Conservation (phyloP, 2,888 invertebrate species). For the Tromatobia lineatoria region DNA sequence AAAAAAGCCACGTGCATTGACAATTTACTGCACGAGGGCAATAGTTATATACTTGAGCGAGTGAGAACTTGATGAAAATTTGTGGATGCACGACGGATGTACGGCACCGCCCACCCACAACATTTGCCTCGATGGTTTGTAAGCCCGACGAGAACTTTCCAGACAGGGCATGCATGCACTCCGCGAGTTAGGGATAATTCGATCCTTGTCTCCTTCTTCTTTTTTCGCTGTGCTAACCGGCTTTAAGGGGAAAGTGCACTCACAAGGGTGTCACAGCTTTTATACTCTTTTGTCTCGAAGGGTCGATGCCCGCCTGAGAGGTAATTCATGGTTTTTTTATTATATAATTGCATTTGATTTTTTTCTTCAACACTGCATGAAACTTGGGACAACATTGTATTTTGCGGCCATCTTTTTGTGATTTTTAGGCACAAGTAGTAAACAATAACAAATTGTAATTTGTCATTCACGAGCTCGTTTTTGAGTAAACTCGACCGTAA, state of each 20-base stretch:
- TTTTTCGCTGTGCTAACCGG: slow-evolving; percentile 4
- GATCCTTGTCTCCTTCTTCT: not conserved
- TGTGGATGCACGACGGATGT: slow-evolving; percentile 32
- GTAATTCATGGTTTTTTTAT: not conserved
- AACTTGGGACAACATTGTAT: not conserved
- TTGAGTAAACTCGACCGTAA: too few species aligned
- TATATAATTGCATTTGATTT: not conserved
- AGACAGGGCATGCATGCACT: slow-evolving; percentile 44
- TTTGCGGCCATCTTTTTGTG: not conserved
- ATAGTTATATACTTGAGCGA: not conserved
- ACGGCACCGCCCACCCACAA: slow-evolving; percentile 13
- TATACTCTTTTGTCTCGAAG: slow-evolving; percentile 13
- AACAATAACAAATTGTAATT: not conserved
- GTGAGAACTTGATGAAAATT: slow-evolving; percentile 41
- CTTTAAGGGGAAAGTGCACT: slow-evolving; percentile 24
- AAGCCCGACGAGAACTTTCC: slow-evolving; percentile 45
- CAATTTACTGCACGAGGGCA: slow-evolving; percentile 53
- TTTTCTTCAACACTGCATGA: not conserved
- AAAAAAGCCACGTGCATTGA: slow-evolving; percentile 39
- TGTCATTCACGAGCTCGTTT: not conserved
- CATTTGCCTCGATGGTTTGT: slow-evolving; percentile 16
- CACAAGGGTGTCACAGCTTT: slow-evolving; percentile 2
- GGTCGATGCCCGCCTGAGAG: not conserved
- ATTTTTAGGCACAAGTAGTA: not conserved
- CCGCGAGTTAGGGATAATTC: slow-evolving; percentile 34